Percentiles rank a stretch among this genome's conserved stretches.
phyloP scores from a whole-genome alignment of 2,113 vertebrate genomes.

The Zosterops hypoxanthus region DNA sequence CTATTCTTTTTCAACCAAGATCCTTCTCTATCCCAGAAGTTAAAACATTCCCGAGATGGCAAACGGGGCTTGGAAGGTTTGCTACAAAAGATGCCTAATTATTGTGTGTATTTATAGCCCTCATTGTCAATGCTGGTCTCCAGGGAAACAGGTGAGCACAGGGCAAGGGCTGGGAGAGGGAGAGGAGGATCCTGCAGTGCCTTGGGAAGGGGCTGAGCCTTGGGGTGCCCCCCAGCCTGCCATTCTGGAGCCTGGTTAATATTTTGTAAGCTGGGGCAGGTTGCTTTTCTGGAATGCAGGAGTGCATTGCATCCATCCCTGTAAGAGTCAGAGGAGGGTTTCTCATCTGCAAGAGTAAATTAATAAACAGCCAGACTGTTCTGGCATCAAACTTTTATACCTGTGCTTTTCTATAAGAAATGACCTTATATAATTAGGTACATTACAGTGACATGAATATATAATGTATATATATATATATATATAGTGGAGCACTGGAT shows the following conservation, averaged over 20 bases:
- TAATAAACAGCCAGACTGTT: slow-evolving; percentile 65
- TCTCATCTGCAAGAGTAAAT: slow-evolving; percentile 61
- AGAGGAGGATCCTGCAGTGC: neutral
- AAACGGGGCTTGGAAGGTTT: neutral
- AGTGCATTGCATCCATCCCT: neutral
- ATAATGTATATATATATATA: slow-evolving; percentile 13
- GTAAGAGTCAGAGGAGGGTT: neutral
- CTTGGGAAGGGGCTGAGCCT: neutral
- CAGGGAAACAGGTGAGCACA: neutral
- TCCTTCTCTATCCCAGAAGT: neutral
- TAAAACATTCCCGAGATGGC: neutral
- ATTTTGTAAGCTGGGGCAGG: neutral
- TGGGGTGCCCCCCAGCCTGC: neutral
- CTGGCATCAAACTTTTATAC: slow-evolving; percentile 61
- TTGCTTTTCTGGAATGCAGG: neutral
- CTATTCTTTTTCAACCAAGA: neutral
- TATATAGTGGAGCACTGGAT: slow-evolving; percentile 11
- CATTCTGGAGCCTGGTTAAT: neutral
- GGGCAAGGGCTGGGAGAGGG: neutral
- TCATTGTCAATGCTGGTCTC: neutral
- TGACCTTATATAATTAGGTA: slow-evolving; percentile 46
- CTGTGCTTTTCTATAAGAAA: slow-evolving; percentile 65
- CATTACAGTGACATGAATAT: slow-evolving; percentile 37
- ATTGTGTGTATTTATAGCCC: neutral
- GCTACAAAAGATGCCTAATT: neutral